Evolutionary conservation across 2,797 vertebrate species (phyloP), one percentile per base, ranked within the genome.

Genomic region (Sebastes vulpes): DNA sequence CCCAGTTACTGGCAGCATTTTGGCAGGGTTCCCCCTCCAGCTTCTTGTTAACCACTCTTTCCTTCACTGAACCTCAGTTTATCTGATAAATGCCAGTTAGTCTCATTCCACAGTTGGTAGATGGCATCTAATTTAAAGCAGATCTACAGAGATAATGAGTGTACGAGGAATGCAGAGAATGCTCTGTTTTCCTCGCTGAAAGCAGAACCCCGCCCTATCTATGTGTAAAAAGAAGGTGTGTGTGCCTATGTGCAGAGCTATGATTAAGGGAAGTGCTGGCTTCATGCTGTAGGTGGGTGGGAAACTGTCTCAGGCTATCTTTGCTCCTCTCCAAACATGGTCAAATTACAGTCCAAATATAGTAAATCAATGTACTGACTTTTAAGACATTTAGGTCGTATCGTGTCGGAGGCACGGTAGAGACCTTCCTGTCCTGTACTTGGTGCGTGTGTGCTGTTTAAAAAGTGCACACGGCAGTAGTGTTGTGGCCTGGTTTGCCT

Each of bases 401-500:
- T 6, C 0, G 2, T 48, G 48, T 74, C 8, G 4, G 29, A 60
- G 26, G 59, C 32, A 42, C 1, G 1, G 71, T 50, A 6, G 32
- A 64, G 53, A 9, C 26, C 5, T 18, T 25, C 4, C 52, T 5
- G 63, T 64, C 53, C 67, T 72, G 32, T 23, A 4, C 26, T 26
- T 2, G 1, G 23, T 21, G 16, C 42, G 64, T 65, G 60, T 25
- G 32, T 48, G 63, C 64, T 60, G 66, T 28, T 79, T 58, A 4
- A 54, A 71, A 57, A 46, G 35, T 25, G 50, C 75, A 81, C 77
- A 81, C 77, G 0, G 31, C 72, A 25, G 46, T 3, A 9, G 50
- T 21, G 59, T 79, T 65, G 69, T 67, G 91, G 80, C 90, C 91
- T 86, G 82, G 69, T 91, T 93, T 83, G 77, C 88, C 81, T 95